Base-by-base conservation (phyloP, 2,113 vertebrate species). In the Harpagus bidentatus region DNA sequence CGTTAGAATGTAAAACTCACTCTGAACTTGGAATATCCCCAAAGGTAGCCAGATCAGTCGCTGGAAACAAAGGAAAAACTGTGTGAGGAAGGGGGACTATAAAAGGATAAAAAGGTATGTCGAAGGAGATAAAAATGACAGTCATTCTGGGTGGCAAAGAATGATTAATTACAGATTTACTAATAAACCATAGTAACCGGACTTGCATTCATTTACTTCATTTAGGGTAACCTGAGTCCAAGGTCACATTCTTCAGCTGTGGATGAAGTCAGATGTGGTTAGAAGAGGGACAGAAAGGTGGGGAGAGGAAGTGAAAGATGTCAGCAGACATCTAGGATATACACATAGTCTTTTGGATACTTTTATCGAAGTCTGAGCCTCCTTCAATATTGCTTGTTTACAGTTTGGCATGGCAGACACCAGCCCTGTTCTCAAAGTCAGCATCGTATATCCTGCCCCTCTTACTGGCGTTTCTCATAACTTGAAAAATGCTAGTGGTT, bases 11-110 rank as follows among this genome's bases (percentile, higher is more conserved):
- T 62, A 94, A 87, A 95, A 92, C 74, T 94, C 70, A 34, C 72
- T 94, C 91, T 93, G 88, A 91, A 95, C 70, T 92, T 87, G 56
- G 45, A 87, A 91, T 85, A 94, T 87, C 47, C 74, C 85, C 79
- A 93, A 84, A 95, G 66, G 66, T 73, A 87, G n/a, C 29, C 59
- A 84, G 43, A 86, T 92, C 73, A 82, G 66, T 87, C 16, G 12
- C 38, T 84, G 72, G 38, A 95, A 94, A 91, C 52, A 89, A 82
- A 96, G 45, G 66, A 80, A 91, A 95, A 94, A 47, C 45, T 82
- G 48, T 38, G 38, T 67, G 78, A 95, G 50, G 45, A 76, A 82
- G 14, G 10, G 5, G 40, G 9, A 81, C 15, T 86, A 43, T 52
- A 72, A 82, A 94, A 72, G 19, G 17, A 85, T 72, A 36, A 72